Base-by-base conservation (phyloP, 2,113 vertebrate species). In the Drymodes brunneopygia region DNA sequence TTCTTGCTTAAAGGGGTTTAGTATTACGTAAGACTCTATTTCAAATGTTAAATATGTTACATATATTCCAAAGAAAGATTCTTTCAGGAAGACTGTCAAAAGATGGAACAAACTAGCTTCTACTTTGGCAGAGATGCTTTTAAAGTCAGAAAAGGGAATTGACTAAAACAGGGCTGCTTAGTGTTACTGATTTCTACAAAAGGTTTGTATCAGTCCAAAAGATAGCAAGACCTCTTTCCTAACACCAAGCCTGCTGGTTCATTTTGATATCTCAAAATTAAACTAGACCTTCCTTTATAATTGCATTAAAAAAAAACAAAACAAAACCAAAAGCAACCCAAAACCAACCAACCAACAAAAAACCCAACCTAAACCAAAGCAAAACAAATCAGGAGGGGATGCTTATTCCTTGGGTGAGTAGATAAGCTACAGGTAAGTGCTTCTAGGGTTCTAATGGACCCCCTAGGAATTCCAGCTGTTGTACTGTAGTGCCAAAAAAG, bases 1-100 rank as follows among this genome's bases (percentile, higher is more conserved):
- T 56, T 86, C 56, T 94, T 81, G 36, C 36, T 71, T 60, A 74
- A 81, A 91, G 31, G 40, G 29, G 14, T 5, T 73, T 69, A 58
- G 44, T 48, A 28, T 94, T 94, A 91, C 61, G 35, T 72, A 96
- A 96, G 53, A 25, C 36, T 88, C 85, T 90, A 42, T 94, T 94
- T 92, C 71, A 73, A 82, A 77, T 79, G 29, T 72, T 48, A 93
- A 94, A 81, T 82, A 64, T 25, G 33, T 44, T 88, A 81, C 42
- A 35, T 78, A 25, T 66, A 71, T 88, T 86, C 69, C 62, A 84
- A 88, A 40, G 60, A 88, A 92, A 86, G 36, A 54, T 81, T 74
- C 44, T 81, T 91, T 44, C 77, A 82, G 40, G 28, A 70, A 65
- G 40, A 70, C 22, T 94, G 81, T 62, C 70, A 94, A 81, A 95